Base-by-base conservation (phyloP, 1,140 invertebrate species). In the Drosophila littoralis region DNA sequence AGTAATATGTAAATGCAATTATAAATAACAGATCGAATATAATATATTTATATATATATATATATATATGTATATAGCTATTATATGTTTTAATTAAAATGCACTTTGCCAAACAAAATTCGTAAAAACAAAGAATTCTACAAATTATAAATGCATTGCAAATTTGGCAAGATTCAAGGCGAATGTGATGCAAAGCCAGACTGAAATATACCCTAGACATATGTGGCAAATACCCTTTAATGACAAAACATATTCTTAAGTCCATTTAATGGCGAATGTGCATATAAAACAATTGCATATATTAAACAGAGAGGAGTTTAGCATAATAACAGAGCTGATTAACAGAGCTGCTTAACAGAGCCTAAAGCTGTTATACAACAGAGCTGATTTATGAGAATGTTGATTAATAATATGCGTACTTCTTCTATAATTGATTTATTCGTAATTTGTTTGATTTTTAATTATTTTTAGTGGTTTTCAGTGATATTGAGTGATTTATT, bases 11-110 rank as follows among this genome's bases (percentile, higher is more conserved):
- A 60, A 35, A 36, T 48, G 33, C 51, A 54, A 15, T 54, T 36
- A 36, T 36, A 13, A 15, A 17, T 17, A 17, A 13, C 28, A 64
- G 38, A 36, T 28, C 0, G 5, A 42, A 42, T 6, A 42, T 13
- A 42, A 42, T 6, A 42, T 13, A 42, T 13, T 6, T n/a, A 7
- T 13, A 52, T 10, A 36, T 7, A 2, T 43, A 63, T 67, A 59
- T 61, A 61, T 45, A 65, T 12, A 46, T 15, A 42, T 59, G n/a
- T 32, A 33, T 60, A 45, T 22, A 36, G 10, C n/a, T 10, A 35
- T 42, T 36, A 54, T 35, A 28, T 45, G 5, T 48, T 52, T 50
- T 10, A 32, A 52, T 51, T 42, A 52, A 36, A 54, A 12, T 13
- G 33, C n/a, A 40, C 12, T 28, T 2, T 61, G 59, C 45, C 45